Conservation (phyloP, 1,140 invertebrate genomes). For the Neodiprion pinetum region DNA sequence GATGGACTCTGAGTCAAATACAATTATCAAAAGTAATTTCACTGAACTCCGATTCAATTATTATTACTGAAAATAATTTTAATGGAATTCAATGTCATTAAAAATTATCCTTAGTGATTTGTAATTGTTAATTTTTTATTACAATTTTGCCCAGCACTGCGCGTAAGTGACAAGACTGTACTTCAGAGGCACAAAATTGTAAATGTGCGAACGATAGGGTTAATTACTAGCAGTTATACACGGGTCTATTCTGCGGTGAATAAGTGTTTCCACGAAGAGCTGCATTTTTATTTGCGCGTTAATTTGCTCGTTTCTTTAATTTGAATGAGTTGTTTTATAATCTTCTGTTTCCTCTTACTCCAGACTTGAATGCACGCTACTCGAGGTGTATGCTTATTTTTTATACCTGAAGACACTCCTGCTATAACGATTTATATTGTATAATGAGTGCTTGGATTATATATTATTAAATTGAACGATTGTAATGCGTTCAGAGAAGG, state of each 20-base stretch:
- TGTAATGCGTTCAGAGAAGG: slow-evolving; percentile 36
- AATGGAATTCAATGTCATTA: too few species aligned
- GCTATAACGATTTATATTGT: slow-evolving; percentile 55
- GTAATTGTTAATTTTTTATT: too few species aligned
- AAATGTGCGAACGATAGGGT: background rate
- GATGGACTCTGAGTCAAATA: too few species aligned
- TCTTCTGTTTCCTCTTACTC: too few species aligned
- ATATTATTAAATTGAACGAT: slow-evolving; percentile 56
- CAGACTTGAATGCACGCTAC: background rate
- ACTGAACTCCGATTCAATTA: too few species aligned
- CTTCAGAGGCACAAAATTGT: background rate
- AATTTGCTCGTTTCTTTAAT: too few species aligned
- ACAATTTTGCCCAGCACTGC: too few species aligned
- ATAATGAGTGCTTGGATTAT: slow-evolving; percentile 52
- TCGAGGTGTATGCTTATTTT: background rate
- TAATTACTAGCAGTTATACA: background rate
- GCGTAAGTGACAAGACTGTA: too few species aligned
- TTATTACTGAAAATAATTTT: too few species aligned
- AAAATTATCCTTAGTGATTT: too few species aligned
- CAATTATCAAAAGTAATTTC: too few species aligned
- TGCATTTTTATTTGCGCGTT: background rate
- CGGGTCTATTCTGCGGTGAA: background rate
- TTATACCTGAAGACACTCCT: background rate
- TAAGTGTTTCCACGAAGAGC: background rate
- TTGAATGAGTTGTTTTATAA: too few species aligned